These are phyloP conservation scores for Pimephales promelas DNA, from an alignment of 2,113 vertebrate species.

Conservation along the genomic window DNA sequence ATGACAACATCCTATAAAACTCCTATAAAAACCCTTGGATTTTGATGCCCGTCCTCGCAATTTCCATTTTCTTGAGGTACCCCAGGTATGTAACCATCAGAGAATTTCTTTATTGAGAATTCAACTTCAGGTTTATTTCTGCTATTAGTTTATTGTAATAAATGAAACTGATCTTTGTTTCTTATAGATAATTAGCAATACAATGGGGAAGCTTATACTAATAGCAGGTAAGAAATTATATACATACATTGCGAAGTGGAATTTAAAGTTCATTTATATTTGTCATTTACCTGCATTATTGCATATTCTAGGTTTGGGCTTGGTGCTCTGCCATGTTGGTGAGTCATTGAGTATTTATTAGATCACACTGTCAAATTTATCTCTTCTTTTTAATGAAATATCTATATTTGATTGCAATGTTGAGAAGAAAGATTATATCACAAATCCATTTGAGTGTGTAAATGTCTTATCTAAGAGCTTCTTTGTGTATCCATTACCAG, in stretches of 20 bases:
- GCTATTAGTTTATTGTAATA: not conserved
- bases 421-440: not conserved
- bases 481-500: slow-evolving; percentile 60
- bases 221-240: slow-evolving; percentile 46
- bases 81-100: slow-evolving; percentile 8
- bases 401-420: not conserved
- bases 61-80: slow-evolving; percentile 18
- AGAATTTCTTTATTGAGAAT: not conserved
- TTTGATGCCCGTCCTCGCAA: not conserved
- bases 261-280: not conserved
- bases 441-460: not conserved
- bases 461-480: not conserved
- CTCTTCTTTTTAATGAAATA: not conserved
- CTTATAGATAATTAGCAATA: not conserved
- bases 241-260: slow-evolving; percentile 48
- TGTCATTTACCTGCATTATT: not conserved
- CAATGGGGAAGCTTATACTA: slow-evolving; percentile 47
- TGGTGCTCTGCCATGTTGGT: slow-evolving; percentile 75
- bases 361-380: not conserved
- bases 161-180: not conserved
- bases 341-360: slow-evolving; percentile 50
- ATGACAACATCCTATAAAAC: slow-evolving; percentile 3
- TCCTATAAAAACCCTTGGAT: slow-evolving; percentile 38
- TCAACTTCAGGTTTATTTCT: not conserved
- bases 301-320: slow-evolving; percentile 66